phyloP scores from a whole-genome alignment of 2,888 invertebrate species.

The Phyllotreta striolata region DNA sequence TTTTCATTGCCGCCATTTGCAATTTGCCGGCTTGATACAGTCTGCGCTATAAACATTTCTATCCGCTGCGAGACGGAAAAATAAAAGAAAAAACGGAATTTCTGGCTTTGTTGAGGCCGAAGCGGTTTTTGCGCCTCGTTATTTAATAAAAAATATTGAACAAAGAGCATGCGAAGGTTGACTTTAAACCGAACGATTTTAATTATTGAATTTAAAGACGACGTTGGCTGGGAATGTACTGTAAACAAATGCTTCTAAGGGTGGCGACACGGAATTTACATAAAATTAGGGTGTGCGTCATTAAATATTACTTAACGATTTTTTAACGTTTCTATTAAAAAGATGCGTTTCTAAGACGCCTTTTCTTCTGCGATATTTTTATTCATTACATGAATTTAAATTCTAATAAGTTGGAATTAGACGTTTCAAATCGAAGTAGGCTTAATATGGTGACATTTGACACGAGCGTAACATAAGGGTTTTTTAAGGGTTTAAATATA shows the following conservation, averaged over 20 bases:
- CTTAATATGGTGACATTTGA: too few relatives aligned
- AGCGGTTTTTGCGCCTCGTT: conserved; percentile 32
- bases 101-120: conserved; percentile 38
- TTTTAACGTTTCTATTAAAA: too few relatives aligned
- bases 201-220: conserved; percentile 17
- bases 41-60: conserved; percentile 44
- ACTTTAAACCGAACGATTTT: not conserved
- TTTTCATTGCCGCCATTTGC: conserved; percentile 58
- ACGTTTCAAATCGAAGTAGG: too few relatives aligned
- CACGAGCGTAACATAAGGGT: too few relatives aligned
- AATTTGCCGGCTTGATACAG: conserved; percentile 58
- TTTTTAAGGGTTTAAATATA: too few relatives aligned
- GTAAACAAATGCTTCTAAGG: conserved; percentile 53
- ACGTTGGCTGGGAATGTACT: conserved; percentile 46
- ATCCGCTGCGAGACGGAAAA: conserved; percentile 26
- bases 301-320: conserved; percentile 25
- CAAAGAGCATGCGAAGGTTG: conserved; percentile 23
- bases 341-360: too few relatives aligned
- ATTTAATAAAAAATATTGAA: conserved; percentile 29
- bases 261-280: conserved; percentile 52
- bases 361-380: too few relatives aligned
- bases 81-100: conserved; percentile 37
- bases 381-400: too few relatives aligned
- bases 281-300: conserved; percentile 52
- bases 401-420: too few relatives aligned